Evolutionary conservation across 2,113 vertebrate genomes (phyloP).

Genomic region (Pelecanoides urinatrix): DNA sequence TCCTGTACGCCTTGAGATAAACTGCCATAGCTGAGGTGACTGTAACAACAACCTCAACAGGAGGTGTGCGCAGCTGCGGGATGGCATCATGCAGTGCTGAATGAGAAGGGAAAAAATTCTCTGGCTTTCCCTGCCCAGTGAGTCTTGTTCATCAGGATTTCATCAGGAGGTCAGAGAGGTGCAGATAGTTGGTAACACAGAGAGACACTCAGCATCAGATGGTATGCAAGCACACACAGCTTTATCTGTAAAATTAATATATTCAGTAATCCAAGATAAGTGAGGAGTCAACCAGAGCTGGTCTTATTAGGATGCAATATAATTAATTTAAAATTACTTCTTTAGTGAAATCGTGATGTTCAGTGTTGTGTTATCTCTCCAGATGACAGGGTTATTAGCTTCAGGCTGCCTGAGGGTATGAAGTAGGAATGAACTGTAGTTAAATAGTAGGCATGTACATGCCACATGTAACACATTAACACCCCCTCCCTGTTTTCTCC

Average conservation of each 20-base stretch:
- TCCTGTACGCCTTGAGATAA: not conserved
- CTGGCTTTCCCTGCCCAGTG: not conserved
- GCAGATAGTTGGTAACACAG: not conserved
- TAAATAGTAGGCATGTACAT: not conserved
- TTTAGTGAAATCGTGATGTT: constrained; percentile 48
- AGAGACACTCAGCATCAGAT: not conserved
- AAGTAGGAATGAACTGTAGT: not conserved
- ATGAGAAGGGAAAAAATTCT: not conserved
- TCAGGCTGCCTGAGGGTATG: not conserved
- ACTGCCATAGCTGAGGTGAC: not conserved
- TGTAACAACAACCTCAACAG: not conserved
- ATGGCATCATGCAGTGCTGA: not conserved
- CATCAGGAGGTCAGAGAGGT: not conserved
- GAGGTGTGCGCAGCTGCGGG: fast-evolving
- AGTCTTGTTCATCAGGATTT: not conserved
- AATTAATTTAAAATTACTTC: constrained; percentile 67
- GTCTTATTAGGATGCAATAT: constrained; percentile 16
- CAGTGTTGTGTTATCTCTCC: constrained; percentile 31
- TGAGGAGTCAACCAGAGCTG: constrained; percentile 8
- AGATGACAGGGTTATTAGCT: constrained; percentile 50
- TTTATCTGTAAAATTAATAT: not conserved
- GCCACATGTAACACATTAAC: not conserved
- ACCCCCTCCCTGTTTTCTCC: not conserved
- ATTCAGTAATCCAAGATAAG: constrained; percentile 24
- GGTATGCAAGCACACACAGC: not conserved